Base-by-base conservation (phyloP, 2,797 vertebrate species). In the Peromyscus nudipes region DNA sequence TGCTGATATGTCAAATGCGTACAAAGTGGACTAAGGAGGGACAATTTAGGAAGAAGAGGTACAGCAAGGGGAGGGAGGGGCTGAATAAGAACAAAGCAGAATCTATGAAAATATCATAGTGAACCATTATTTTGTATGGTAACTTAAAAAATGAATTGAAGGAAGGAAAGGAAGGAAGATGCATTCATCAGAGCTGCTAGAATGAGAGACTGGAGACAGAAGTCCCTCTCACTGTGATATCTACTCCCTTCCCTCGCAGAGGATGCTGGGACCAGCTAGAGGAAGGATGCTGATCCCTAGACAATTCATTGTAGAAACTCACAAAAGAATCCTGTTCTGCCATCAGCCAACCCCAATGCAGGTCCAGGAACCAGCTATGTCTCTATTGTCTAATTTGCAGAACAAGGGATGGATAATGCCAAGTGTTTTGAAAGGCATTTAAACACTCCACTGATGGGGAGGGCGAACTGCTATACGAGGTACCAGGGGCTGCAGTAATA, bases 391-490 rank as follows among this genome's bases (percentile, higher is more conserved):
- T 49, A 37, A 0, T 23, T 16, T 82, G 80, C 3, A 65, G 46
- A 76, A 46, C 1, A 5, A 17, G 6, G 73, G 73, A 27, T 76
- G 40, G 46, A 17, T 1, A 37, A 31, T 0, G 31, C 43, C 55
- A 8, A 89, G 52, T 1, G 29, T 57, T 62, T 4, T 5, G 49
- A 69, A 83, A 46, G 21, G 69, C 69, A 60, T 1, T n/a, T 4
- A 55, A 43, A 67, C 23, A 25, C n/a, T 40, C 37, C 31, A 8
- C 17, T 11, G 0, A 17, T 31, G 46, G 13, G 12, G 6, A 34
- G 79, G 49, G 34, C 0, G 0, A n/a, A 82, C n/a, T 9, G 49
- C 60, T 27, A 0, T 34, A 4, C 3, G 65, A 9, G 55, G 31
- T 67, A 49, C 46, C 81, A 31, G 21, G 31, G 71, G 84, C 29